Conservation (phyloP, 2,888 invertebrate species). For the Pristionchus arcanus region DNA sequence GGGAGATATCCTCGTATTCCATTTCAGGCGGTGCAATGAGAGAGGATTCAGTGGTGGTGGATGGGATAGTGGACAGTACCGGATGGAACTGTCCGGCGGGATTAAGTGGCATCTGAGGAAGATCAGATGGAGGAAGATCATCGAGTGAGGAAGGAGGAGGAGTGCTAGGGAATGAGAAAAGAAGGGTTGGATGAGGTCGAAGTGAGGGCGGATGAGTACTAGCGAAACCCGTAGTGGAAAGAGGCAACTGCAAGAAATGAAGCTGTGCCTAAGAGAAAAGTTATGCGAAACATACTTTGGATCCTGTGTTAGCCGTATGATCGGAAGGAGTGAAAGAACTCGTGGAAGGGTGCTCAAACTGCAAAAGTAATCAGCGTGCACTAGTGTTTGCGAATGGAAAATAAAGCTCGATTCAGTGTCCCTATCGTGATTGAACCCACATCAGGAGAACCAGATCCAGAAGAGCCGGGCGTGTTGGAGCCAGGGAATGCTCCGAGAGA, state of each 20-base stretch:
- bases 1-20: conserved; percentile 9
- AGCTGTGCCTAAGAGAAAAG: background rate
- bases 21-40: background rate
- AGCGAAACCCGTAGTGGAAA: background rate
- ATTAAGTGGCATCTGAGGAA: conserved; percentile 36
- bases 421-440: background rate
- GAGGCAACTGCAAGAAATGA: background rate
- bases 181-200: background rate
- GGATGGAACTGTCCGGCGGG: conserved; percentile 26
- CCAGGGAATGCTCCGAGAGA: background rate
- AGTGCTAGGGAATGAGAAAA: background rate
- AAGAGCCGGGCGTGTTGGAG: background rate
- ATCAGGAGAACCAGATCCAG: background rate
- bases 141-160: background rate
- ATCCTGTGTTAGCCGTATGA: background rate
- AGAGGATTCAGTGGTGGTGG: background rate
- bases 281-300: background rate
- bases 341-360: background rate
- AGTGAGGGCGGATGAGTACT: background rate
- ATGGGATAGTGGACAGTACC: background rate
- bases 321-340: background rate
- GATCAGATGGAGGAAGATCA: background rate
- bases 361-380: background rate
- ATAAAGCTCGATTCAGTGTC: background rate
- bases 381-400: no score